A percentile compares a stretch with the other conserved stretches of the same genome.
phyloP scores from a whole-genome alignment of 2,797 vertebrate species.

The Xiphorhynchus erythropygius region DNA sequence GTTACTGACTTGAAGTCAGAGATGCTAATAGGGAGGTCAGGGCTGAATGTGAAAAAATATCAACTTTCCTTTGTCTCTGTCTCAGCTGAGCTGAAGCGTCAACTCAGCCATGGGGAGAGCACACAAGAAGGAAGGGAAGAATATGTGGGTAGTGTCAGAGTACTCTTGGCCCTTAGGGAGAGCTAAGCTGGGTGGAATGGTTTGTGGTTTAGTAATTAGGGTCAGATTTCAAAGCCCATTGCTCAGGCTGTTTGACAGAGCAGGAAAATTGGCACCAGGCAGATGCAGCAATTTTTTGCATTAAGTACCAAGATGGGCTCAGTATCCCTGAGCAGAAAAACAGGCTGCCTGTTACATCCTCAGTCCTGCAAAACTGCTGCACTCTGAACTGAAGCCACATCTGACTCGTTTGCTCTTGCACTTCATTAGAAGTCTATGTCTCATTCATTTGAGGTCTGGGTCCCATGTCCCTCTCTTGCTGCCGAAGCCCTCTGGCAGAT shows the following conservation, averaged over 20 bases:
- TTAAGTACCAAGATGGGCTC: not conserved
- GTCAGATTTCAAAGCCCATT: not conserved
- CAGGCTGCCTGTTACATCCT: not conserved
- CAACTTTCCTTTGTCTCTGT: not conserved
- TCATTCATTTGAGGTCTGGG: not conserved
- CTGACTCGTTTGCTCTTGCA: not conserved
- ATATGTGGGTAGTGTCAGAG: not conserved
- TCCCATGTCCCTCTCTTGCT: not conserved
- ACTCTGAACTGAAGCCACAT: not conserved
- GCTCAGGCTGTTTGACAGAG: not conserved
- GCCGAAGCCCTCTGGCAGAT: not conserved
- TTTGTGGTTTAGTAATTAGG: not conserved
- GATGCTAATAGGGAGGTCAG: not conserved
- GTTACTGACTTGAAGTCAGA: not conserved
- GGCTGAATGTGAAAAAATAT: not conserved
- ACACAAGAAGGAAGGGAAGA: not conserved
- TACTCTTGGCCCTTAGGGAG: not conserved
- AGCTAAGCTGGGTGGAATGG: not conserved
- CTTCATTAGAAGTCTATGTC: not conserved
- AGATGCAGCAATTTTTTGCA: not conserved
- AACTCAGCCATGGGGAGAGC: not conserved
- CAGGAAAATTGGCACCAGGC: not conserved
- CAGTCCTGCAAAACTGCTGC: not conserved
- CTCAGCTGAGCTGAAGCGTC: not conserved
- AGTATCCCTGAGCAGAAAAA: not conserved